Base-by-base conservation (phyloP, 2,113 vertebrate species). In the Eurystomus gularis region DNA sequence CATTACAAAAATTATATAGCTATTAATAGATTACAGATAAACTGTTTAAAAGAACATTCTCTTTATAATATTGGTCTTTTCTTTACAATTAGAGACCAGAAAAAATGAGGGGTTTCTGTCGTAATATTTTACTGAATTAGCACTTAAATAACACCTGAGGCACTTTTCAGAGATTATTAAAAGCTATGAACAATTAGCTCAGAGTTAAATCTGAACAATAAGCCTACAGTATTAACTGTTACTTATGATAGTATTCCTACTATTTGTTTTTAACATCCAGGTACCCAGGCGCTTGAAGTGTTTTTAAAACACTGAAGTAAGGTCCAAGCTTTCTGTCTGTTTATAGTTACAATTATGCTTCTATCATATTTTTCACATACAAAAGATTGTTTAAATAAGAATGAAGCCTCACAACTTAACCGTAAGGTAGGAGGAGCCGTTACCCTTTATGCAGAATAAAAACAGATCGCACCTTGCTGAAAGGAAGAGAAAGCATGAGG, bases 101-200 rank as follows among this genome's bases (percentile, higher is more conserved):
- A 84, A 90, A 57, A 89, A 35, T 7, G 13, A 81, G 8, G 11
- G 7, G 2, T 5, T 76, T 93, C 44, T 75, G n/a, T 72, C 80
- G 68, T 15, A 86, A 40, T 52, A 88, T 91, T 96, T 95, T 82
- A 79, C 58, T 42, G 65, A 83, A 82, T 76, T 65, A 76, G 57
- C 40, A 39, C 82, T 94, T 93, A 93, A 88, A 81, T 90, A 95
- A 92, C 33, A 81, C 62, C 42, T 40, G 44, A 95, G 83, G 73
- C 60, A 86, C 81, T 90, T 88, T 55, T 37, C 83, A 81, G 48
- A 90, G 68, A 78, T 90, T 68, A 95, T 37, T 65, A 76, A 84
- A 83, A 96, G 73, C 57, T 84, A 68, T 21, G 39, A 94, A 82
- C 48, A 81, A 62, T 68, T 86, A 88, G 35, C 65, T 93, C 37